Evolutionary conservation across 2,797 vertebrate genomes (phyloP), one percentile per base, ranked within the genome.

Genomic region (Anomalospiza imberbis): DNA sequence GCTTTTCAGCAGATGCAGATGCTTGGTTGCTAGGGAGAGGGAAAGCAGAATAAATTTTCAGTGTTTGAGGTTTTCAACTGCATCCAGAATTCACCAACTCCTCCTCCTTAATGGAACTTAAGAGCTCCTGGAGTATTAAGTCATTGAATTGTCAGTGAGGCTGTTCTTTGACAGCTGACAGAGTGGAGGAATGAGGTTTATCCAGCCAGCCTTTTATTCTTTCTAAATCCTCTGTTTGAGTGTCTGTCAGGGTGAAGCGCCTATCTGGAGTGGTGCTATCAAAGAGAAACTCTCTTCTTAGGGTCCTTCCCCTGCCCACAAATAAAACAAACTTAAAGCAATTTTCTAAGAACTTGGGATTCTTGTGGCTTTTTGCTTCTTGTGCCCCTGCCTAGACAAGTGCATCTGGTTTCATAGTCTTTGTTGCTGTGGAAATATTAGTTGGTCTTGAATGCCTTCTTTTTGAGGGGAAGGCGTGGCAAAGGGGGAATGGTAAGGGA

Each of bases 131-230:
- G 74, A 93, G 86, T 96, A 97, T 97, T 97, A 97, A 97, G 93
- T 95, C 79, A 22, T 62, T 94, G 96, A 95, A 93, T 89, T 95
- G 94, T 97, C 92, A 94, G 96, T 84, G 93, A 88, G 85, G 85
- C 76, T 91, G 87, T 91, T 91, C 95, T 96, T 97, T 96, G 96
- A 97, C 95, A 96, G 93, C 94, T 93, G 94, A 91, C 94, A 89
- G 96, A 96, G 47, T 38, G 60, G 95, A 94, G 95, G 88, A 94
- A 95, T 83, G 38, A 95, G 93, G 73, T 91, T 97, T 96, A 93
- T 97, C 96, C 87, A 94, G 90, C 90, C 62, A 94, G 95, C 89
- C 95, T 97, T 97, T 97, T 94, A 93, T 97, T 97, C 93, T 89
- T 71, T 83, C 85, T 88, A 96, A 97, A 97, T 96, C 97, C 92